Evolutionary conservation across 2,113 vertebrate species (phyloP).

Genomic region (Natator depressus): DNA sequence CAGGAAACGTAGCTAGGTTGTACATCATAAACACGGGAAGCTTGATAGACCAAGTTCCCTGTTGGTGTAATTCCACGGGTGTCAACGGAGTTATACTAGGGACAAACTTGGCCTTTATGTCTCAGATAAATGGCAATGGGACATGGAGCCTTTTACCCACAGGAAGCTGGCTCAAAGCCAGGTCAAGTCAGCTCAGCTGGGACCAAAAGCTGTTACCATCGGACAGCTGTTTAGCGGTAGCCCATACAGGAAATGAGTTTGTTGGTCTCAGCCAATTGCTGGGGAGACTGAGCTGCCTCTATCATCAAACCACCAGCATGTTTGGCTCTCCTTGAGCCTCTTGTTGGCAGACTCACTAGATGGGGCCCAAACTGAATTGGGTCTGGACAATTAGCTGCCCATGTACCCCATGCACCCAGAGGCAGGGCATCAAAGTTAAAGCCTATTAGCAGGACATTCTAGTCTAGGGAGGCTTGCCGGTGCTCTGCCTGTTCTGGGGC

Average conservation of each 20-base stretch:
- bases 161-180: background rate
- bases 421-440: background rate
- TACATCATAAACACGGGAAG: background rate
- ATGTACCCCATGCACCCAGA: background rate
- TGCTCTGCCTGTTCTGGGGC: background rate
- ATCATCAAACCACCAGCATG: background rate
- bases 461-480: background rate
- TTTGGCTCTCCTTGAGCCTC: background rate
- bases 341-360: background rate
- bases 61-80: background rate
- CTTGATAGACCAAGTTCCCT: background rate
- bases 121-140: rapidly evolving
- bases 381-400: background rate
- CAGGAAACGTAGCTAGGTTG: background rate
- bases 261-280: background rate
- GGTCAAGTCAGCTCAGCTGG: background rate
- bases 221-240: background rate
- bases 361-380: background rate
- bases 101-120: rapidly evolving
- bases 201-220: background rate
- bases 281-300: background rate
- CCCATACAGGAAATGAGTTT: rapidly evolving
- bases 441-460: background rate
- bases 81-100: background rate
- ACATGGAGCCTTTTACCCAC: rapidly evolving